Percentiles rank a stretch among this genome's conserved stretches.
Conservation (phyloP, 1,140 invertebrate genomes). For the Theocolax elegans region DNA sequence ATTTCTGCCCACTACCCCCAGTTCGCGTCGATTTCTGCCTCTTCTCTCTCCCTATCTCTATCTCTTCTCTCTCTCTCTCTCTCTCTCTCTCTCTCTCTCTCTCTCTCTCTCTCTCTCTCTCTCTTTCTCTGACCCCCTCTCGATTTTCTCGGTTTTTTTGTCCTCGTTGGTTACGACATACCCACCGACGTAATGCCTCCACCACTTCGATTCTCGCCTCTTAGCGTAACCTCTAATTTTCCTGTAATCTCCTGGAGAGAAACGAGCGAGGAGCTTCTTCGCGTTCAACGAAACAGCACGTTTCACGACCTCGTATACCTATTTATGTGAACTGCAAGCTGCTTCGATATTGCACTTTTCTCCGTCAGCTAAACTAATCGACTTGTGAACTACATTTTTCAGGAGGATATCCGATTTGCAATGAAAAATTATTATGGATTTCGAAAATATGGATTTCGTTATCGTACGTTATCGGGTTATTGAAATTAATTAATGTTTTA, state of each 20-base stretch:
- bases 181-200: slow-evolving; percentile 11
- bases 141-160: not conserved
- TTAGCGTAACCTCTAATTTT: slow-evolving; percentile 56
- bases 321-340: not conserved
- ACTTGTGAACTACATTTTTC: not conserved
- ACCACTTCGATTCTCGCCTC: slow-evolving; percentile 55
- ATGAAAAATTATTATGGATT: not conserved
- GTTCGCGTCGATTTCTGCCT: too few species aligned
- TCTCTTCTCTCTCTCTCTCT: not conserved
- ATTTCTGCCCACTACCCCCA: slow-evolving; percentile 56
- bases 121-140: not conserved
- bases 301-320: slow-evolving; percentile 9
- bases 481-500: too few species aligned
- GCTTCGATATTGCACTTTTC: not conserved
- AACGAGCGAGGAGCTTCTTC: not conserved
- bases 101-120: slow-evolving; percentile 8
- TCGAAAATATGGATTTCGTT: not conserved
- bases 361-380: not conserved
- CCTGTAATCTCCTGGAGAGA: slow-evolving; percentile 39
- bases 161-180: slow-evolving; percentile 49
- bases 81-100: not conserved
- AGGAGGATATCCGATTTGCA: not conserved
- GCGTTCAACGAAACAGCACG: not conserved
- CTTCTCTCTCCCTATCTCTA: slow-evolving; percentile 16
- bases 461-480: too few species aligned